A percentile compares a stretch with the other conserved stretches of the same genome.
phyloP scores from a whole-genome alignment of 2,888 invertebrate genomes.

The Patella pellucida region DNA sequence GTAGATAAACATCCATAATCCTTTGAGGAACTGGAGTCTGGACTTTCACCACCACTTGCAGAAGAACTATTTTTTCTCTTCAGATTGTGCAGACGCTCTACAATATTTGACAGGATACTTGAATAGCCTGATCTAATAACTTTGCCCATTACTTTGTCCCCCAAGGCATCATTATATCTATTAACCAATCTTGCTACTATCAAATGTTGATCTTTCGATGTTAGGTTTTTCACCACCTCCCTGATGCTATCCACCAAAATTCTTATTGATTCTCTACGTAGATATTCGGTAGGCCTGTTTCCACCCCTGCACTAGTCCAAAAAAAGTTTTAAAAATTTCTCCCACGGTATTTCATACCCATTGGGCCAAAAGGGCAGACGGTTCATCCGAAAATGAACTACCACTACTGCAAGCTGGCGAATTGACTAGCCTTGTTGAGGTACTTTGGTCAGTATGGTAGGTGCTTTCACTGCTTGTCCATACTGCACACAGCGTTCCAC shows the following conservation, averaged over 20 bases:
- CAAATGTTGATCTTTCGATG: neutral
- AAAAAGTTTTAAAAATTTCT: neutral
- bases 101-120: neutral
- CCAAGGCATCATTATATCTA: neutral
- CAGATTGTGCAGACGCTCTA: neutral
- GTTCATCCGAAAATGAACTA: neutral
- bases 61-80: neutral
- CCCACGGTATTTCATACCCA: neutral
- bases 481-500: too few relatives aligned
- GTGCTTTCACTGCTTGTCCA: neutral
- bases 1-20: neutral
- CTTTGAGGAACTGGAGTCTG: neutral
- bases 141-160: slow-evolving; percentile 8
- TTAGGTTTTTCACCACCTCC: neutral
- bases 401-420: neutral
- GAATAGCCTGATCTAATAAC: slow-evolving; percentile 2
- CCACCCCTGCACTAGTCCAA: neutral
- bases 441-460: neutral
- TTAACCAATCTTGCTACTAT: neutral
- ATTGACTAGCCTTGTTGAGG: neutral
- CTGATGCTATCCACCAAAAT: neutral
- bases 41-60: neutral
- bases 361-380: neutral
- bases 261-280: neutral
- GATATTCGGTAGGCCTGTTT: neutral